phyloP scores from a whole-genome alignment of 2,113 vertebrate species.

The Cochlearius cochlearius region DNA sequence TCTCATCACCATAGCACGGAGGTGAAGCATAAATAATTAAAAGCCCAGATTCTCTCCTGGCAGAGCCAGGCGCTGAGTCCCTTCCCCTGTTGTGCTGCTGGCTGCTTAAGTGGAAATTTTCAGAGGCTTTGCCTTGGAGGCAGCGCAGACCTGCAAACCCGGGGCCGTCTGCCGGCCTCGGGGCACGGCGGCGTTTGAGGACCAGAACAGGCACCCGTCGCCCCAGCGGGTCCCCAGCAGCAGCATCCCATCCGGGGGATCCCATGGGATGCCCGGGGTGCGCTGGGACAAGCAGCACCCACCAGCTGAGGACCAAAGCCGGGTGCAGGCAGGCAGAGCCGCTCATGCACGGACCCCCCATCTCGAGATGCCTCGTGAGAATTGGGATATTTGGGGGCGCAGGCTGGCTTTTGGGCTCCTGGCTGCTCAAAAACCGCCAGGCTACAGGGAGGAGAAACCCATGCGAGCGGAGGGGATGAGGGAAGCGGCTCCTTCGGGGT shows the following conservation, averaged over 20 bases:
- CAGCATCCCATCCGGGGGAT: background rate
- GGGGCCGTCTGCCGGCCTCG: background rate
- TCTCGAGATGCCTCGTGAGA: background rate
- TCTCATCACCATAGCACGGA: background rate
- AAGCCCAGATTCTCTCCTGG: background rate
- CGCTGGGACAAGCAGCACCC: background rate
- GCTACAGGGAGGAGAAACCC: background rate
- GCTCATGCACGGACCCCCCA: fast-evolving
- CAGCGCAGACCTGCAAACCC: background rate
- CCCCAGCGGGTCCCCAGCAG: background rate
- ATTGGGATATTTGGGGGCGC: background rate
- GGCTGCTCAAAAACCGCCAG: background rate
- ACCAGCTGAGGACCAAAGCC: background rate
- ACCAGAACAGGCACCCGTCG: background rate
- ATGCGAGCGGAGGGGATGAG: background rate
- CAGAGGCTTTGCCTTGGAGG: background rate
- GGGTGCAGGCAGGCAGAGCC: background rate
- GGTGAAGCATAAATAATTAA: background rate
- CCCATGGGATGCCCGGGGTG: background rate
- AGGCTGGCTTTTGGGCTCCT: background rate
- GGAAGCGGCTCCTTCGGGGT: background rate
- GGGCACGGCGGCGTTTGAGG: fast-evolving
- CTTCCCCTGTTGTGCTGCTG: background rate
- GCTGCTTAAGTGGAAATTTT: background rate
- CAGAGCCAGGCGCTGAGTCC: background rate